These are phyloP conservation scores for Orestias chungarensis DNA, from an alignment of 2,797 vertebrate genomes.

Conservation along the genomic window DNA sequence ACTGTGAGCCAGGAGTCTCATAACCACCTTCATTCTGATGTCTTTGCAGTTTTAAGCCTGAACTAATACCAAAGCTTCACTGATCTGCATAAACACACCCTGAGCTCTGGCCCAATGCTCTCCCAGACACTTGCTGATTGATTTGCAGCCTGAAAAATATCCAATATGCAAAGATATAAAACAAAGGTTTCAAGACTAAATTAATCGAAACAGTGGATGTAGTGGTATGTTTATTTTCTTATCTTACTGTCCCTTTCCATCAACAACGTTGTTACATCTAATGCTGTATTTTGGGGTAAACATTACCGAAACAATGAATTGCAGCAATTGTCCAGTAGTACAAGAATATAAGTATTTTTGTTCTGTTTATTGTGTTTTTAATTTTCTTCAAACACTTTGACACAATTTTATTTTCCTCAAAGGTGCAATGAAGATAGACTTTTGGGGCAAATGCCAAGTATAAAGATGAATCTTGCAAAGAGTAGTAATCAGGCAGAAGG, in stretches of 20 bases:
- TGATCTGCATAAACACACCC: slow-evolving; percentile 47
- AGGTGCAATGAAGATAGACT: slow-evolving; percentile 49
- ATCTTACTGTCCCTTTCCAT: slow-evolving; percentile 9
- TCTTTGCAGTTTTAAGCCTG: slow-evolving; percentile 35
- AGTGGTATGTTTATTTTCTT: slow-evolving; percentile 37
- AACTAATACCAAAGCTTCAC: slow-evolving; percentile 26
- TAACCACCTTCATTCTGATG: slow-evolving; percentile 18
- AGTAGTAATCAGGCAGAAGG: slow-evolving; percentile 42
- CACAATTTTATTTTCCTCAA: slow-evolving; percentile 43
- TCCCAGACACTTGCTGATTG: slow-evolving; percentile 27
- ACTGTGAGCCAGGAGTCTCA: slow-evolving; percentile 3
- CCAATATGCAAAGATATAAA: slow-evolving; percentile 27
- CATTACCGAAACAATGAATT: slow-evolving; percentile 38
- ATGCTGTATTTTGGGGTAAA: slow-evolving; percentile 38
- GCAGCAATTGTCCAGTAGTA: slow-evolving; percentile 26
- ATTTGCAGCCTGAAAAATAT: slow-evolving; percentile 35
- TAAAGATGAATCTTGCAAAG: slow-evolving; percentile 43
- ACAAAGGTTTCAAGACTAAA: slow-evolving; percentile 17
- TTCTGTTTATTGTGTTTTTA: slow-evolving; percentile 42
- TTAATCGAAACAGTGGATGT: slow-evolving; percentile 12
- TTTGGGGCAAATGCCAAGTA: slow-evolving; percentile 44
- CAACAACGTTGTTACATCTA: slow-evolving; percentile 33
- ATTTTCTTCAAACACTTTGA: slow-evolving; percentile 39
- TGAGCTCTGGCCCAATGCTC: slow-evolving; percentile 19
- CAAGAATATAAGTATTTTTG: slow-evolving; percentile 39